A percentile compares a stretch with the other conserved stretches of the same genome.
phyloP scores from a whole-genome alignment of 2,797 vertebrate genomes.

The Acanthopagrus latus region DNA sequence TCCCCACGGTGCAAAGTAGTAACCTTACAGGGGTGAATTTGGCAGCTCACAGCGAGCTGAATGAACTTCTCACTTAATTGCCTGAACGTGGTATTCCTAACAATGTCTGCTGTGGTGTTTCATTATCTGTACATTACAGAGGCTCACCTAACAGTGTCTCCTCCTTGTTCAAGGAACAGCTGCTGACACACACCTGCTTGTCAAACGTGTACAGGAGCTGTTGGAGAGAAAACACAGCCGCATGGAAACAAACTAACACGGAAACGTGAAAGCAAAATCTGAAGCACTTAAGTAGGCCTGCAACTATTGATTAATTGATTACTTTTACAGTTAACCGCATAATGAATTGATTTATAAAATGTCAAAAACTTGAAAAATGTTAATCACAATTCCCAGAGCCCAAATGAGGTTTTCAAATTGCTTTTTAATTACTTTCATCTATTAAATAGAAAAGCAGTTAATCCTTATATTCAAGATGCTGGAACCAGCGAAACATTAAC shows the following conservation, averaged over 20 bases:
- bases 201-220: conserved; percentile 96
- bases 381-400: too few relatives aligned
- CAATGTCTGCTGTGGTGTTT: conserved; percentile 10
- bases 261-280: conserved; percentile 10
- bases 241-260: conserved; percentile 18
- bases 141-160: conserved; percentile 93
- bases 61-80: conserved; percentile 11
- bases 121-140: conserved; percentile 32
- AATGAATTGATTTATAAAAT: too few relatives aligned
- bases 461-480: too few relatives aligned
- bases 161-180: conserved; percentile 94
- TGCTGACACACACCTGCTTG: conserved; percentile 91
- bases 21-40: neutral
- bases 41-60: neutral
- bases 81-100: conserved; percentile 5
- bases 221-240: conserved; percentile 27
- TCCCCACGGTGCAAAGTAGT: neutral
- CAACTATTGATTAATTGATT: too few relatives aligned
- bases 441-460: too few relatives aligned
- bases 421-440: too few relatives aligned
- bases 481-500: too few relatives aligned
- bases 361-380: too few relatives aligned
- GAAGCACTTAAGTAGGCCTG: neutral
- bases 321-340: too few relatives aligned
- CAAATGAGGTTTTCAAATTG: too few relatives aligned